Evolutionary conservation across 2,113 vertebrate genomes (phyloP).

Genomic region (Neoarius graeffei): DNA sequence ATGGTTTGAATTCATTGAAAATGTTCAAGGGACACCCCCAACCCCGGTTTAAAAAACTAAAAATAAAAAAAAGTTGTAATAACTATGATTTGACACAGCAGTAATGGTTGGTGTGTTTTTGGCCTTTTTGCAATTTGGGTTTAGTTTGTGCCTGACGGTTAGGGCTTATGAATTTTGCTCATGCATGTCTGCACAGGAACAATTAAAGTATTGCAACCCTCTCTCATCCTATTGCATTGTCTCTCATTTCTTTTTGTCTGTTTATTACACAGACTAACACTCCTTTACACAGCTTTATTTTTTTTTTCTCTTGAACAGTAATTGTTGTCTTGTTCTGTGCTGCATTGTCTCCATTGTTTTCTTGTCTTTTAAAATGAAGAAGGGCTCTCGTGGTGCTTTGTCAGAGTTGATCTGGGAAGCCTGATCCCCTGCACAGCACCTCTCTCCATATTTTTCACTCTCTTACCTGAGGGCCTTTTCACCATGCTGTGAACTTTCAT

Average conservation of each 20-base stretch:
- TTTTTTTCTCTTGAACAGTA: background rate
- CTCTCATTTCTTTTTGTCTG: conserved; percentile 17
- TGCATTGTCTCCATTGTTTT: conserved; percentile 18
- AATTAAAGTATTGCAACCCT: conserved; percentile 44
- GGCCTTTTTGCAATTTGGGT: background rate
- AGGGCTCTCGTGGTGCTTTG: background rate
- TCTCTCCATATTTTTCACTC: background rate
- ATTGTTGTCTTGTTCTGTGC: conserved; percentile 6
- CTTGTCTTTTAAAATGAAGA: conserved; percentile 2
- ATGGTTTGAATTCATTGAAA: background rate
- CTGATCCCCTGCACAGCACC: background rate
- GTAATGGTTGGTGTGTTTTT: background rate
- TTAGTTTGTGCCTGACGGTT: conserved; percentile 46
- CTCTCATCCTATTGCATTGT: conserved; percentile 41
- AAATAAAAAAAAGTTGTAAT: background rate
- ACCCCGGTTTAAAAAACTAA: too few species aligned
- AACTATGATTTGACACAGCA: background rate
- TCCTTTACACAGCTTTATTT: background rate
- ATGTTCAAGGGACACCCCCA: background rate
- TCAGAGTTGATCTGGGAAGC: conserved; percentile 18
- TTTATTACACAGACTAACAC: conserved; percentile 8
- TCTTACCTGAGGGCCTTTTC: background rate
- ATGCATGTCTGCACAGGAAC: conserved; percentile 53
- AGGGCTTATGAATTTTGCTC: conserved; percentile 33
- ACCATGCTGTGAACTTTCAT: conserved; percentile 9